Evolutionary conservation across 2,797 vertebrate species (phyloP), one percentile per base, ranked within the genome.

Genomic region (Leptatherina wallacei): DNA sequence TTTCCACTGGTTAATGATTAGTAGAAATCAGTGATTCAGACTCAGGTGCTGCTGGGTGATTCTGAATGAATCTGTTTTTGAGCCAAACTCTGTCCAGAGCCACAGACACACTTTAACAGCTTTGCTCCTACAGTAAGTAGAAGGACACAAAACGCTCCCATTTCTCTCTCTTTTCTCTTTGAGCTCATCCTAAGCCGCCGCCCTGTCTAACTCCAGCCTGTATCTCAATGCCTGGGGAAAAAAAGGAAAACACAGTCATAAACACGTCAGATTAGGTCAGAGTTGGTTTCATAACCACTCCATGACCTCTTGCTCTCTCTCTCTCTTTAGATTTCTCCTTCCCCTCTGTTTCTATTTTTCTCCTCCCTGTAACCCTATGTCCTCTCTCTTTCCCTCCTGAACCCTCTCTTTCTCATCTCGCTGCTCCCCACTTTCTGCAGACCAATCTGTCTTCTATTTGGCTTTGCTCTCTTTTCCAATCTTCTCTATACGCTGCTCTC

Each of bases 231-330:
- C 78, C 71, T 79, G 69, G 51, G 73, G 57, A 73, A 82, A 82
- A 90, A 89, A 79, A 71, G 51, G 61, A 74, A 88, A 87, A 89
- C 65, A 74, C 73, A 71, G 44, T 83, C 87, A 88, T 93, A 92
- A 93, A 94, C 91, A 93, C 65, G 77, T 75, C 86, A 93, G 92
- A 94, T 95, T 93, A 94, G 93, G 93, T 93, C 93, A 94, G 83
- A 88, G 89, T 85, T 84, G 86, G 90, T 95, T 94, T 95, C 88
- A 90, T 92, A 93, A 95, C 92, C 89, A 92, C 78, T 89, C 73
- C 62, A 65, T 94, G 93, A 92, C 93, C 91, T 91, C 88, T 88
- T 92, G 77, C n/a, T n/a, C 81, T 76, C 67, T 77, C 44, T 36
- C 71, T 73, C 75, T 71, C 71, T 82, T 54, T 54, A 33, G 47